phyloP scores from a whole-genome alignment of 1,140 invertebrate species.

The Phenacoccus solenopsis region DNA sequence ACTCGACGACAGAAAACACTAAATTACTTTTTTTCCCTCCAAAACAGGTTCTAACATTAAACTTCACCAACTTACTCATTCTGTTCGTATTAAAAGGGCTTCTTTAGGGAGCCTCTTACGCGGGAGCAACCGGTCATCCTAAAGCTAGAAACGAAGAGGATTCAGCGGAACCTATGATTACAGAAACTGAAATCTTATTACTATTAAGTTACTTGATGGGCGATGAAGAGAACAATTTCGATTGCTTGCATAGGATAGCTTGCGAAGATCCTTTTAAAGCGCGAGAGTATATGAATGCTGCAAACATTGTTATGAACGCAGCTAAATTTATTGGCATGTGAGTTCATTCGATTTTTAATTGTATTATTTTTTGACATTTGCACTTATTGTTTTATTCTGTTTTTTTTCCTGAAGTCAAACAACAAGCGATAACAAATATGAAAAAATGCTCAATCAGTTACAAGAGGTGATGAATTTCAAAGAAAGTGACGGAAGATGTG shows the following conservation, averaged over 20 bases:
- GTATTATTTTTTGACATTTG: neutral
- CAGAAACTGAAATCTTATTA: constrained; percentile 49
- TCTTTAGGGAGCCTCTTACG: constrained; percentile 61
- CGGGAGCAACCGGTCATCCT: constrained; percentile 46
- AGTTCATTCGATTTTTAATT: neutral
- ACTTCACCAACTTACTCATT: constrained; percentile 66
- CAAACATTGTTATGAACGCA: constrained; percentile 53
- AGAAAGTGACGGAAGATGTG: neutral
- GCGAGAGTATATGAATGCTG: constrained; percentile 56
- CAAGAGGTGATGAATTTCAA: constrained; percentile 11
- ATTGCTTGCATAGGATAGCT: constrained; percentile 59
- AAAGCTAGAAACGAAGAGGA: constrained; percentile 36
- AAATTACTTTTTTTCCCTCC: too few relatives aligned
- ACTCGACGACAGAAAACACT: too few relatives aligned
- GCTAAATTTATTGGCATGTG: neutral
- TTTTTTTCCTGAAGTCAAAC: constrained; percentile 8
- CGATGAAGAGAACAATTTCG: constrained; percentile 45
- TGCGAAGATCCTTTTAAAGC: constrained; percentile 59
- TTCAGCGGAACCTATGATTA: constrained; percentile 35
- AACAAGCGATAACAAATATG: constrained; percentile 8
- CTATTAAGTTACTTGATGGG: constrained; percentile 55
- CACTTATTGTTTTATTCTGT: neutral
- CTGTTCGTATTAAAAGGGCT: constrained; percentile 66
- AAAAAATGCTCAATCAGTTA: constrained; percentile 12
- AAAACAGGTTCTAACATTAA: constrained; percentile 59